Evolutionary conservation across 2,888 invertebrate genomes (phyloP).

Genomic region (Perdita meconis): DNA sequence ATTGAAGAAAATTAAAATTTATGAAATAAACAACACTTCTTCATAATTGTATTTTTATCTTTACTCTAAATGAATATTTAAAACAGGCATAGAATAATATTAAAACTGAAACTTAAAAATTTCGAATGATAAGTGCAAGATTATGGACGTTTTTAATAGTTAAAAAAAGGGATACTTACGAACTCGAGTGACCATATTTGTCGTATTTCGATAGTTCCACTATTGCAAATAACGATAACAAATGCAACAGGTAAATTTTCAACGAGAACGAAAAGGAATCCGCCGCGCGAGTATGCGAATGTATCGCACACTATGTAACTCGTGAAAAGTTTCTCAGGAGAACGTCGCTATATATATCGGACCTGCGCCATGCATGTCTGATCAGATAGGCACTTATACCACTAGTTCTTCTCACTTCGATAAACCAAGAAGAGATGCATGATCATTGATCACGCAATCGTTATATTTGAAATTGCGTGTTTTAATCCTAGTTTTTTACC

Average conservation of each 20-base stretch:
- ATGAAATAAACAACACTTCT: too few species aligned
- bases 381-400: slow-evolving; percentile 58
- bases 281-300: slow-evolving; percentile 27
- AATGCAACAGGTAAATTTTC: slow-evolving; percentile 47
- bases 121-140: neutral
- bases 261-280: slow-evolving; percentile 9
- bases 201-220: neutral
- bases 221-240: neutral
- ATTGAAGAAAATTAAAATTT: too few species aligned
- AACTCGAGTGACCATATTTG: neutral
- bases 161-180: neutral
- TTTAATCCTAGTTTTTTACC: neutral
- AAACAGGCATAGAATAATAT: too few species aligned
- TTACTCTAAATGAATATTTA: neutral
- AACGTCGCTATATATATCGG: slow-evolving; percentile 24
- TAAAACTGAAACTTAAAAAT: too few species aligned
- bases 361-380: slow-evolving; percentile 65
- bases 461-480: neutral
- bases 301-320: slow-evolving; percentile 48
- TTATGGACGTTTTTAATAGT: neutral
- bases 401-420: slow-evolving; percentile 39
- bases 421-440: slow-evolving; percentile 11
- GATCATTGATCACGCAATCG: neutral
- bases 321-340: slow-evolving; percentile 50
- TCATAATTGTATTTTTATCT: too few species aligned